Evolutionary conservation across 1,140 invertebrate genomes (phyloP), one percentile per base, ranked within the genome.

Genomic region (Drosophila fuyamai): DNA sequence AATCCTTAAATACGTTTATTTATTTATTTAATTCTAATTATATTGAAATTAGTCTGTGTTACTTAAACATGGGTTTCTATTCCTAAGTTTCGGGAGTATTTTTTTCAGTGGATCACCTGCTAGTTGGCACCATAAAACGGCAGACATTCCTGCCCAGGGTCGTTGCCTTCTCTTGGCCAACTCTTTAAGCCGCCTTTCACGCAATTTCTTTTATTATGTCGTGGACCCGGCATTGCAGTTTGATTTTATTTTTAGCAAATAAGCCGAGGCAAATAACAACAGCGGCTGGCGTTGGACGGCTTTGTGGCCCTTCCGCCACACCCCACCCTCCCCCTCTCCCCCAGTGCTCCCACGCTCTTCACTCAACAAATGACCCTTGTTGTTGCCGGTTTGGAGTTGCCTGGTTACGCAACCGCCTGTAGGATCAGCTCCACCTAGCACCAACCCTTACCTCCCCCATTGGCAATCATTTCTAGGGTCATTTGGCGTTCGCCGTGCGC

Each of bases 211-310:
- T 79, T 88, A 88, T 79, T 79, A 79, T 73, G 79, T 76, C 70
- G 53, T 67, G 47, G 51, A 59, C 55, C 16, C 47, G 51, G 76
- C 48, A 51, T 46, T 76, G 84, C 81, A 89, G 80, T 89, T 88
- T 78, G 84, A 88, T 89, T 89, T 88, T 88, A 83, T 88, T 88
- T 89, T 82, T 80, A 84, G 68, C 84, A 88, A 88, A 84, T 89
- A 89, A 89, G 84, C 80, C 65, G 50, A 80, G 68, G 73, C 72
- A 83, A 89, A 88, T 89, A 88, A 74, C 76, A 83, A 73, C 53
- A 81, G 46, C 46, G 46, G 9, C 57, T 40, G 23, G 56, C 44
- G 53, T 62, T 44, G 44, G 43, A 50, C 51, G 73, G 51, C 51
- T 78, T 78, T 74, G 57, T 48, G 62, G 13, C 29, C 16, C 7